These are phyloP conservation scores for Drosophila quadrilineata DNA, from an alignment of 1,140 invertebrate species.

Conservation along the genomic window DNA sequence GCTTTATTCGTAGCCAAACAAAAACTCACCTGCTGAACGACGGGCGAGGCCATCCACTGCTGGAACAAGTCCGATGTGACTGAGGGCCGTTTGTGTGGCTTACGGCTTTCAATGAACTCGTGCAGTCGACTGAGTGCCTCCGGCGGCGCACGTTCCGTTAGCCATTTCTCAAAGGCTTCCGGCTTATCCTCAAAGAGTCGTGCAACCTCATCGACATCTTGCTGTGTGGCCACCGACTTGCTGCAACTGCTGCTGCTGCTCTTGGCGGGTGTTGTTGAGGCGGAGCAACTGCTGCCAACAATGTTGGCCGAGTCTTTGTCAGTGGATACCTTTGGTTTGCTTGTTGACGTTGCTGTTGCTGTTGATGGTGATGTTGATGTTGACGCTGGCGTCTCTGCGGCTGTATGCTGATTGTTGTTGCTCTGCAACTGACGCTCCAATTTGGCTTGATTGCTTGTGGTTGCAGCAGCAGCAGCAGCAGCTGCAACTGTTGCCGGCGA, in stretches of 20 bases:
- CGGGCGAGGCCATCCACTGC: slow-evolving; percentile 88
- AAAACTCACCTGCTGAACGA: slow-evolving; percentile 85
- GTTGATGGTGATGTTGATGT: slow-evolving; percentile 19
- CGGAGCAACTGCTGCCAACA: not conserved
- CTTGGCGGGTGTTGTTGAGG: slow-evolving; percentile 17
- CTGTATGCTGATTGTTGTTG: slow-evolving; percentile 59
- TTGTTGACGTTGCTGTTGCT: not conserved
- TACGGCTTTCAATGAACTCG: slow-evolving; percentile 81
- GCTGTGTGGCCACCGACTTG: slow-evolving; percentile 40
- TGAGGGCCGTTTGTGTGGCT: slow-evolving; percentile 86
- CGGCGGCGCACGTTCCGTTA: slow-evolving; percentile 86
- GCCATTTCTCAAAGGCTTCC: slow-evolving; percentile 86
- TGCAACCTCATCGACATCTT: slow-evolving; percentile 79
- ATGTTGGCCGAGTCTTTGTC: not conserved
- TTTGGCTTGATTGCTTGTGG: slow-evolving; percentile 48
- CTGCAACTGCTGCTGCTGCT: slow-evolving; percentile 10
- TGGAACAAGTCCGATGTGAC: slow-evolving; percentile 93
- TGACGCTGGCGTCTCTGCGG: not conserved
- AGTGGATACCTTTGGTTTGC: not conserved
- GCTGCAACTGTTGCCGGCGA: slow-evolving; percentile 3
- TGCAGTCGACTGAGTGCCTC: slow-evolving; percentile 84
- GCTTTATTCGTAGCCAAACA: not conserved
- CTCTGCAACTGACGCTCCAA: slow-evolving; percentile 52
- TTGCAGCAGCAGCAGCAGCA: slow-evolving; percentile 10
- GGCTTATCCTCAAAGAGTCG: slow-evolving; percentile 83